Conservation (phyloP, 1,140 invertebrate genomes). For the Pachyrhynchus sulphureomaculatus region DNA sequence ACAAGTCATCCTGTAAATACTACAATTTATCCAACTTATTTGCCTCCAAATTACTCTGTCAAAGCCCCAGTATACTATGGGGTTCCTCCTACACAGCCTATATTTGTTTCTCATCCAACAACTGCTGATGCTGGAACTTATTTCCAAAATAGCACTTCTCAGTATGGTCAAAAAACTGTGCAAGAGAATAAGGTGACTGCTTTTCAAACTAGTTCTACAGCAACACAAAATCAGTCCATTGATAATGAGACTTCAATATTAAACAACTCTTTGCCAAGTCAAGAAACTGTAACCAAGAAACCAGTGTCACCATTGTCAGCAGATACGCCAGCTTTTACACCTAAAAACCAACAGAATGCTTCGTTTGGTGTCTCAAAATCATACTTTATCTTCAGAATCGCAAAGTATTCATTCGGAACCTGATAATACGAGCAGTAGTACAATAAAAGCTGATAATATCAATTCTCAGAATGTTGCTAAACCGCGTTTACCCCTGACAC, state of each 20-base stretch:
- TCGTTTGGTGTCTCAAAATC: not conserved
- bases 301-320: slow-evolving; percentile 7
- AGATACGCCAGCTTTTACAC: slow-evolving; percentile 19
- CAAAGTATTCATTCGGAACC: not conserved
- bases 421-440: not conserved
- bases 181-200: not conserved
- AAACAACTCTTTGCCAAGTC: not conserved
- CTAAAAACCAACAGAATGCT: slow-evolving; percentile 4
- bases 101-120: slow-evolving; percentile 11
- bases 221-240: not conserved
- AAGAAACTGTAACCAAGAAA: not conserved
- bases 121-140: not conserved
- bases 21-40: not conserved
- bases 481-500: not conserved
- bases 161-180: slow-evolving; percentile 1
- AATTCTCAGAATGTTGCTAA: not conserved
- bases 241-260: not conserved
- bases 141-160: slow-evolving; percentile 1
- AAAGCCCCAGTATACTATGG: slow-evolving; percentile 15
- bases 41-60: not conserved
- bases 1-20: not conserved
- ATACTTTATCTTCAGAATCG: not conserved
- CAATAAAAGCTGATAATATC: not conserved
- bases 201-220: not conserved
- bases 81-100: slow-evolving; percentile 13